These are phyloP conservation scores for Drosophila bunnanda DNA, from an alignment of 2,888 invertebrate species.

Conservation along the genomic window DNA sequence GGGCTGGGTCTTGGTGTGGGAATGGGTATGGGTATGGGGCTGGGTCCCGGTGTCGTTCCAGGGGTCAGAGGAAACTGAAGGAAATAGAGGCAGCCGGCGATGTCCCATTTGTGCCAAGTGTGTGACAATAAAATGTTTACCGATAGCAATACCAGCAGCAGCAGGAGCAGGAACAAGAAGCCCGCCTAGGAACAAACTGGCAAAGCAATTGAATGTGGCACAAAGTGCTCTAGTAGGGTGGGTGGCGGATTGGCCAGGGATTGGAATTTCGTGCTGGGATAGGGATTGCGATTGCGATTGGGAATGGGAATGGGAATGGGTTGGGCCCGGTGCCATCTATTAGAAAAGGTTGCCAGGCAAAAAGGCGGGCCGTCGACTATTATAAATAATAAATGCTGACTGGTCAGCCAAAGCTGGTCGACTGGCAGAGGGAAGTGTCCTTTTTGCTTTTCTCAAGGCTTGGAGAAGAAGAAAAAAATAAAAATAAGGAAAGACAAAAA, in stretches of 20 bases:
- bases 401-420: conserved; percentile 62
- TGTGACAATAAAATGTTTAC: conserved; percentile 81
- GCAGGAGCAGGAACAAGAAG: conserved; percentile 16
- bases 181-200: conserved; percentile 38
- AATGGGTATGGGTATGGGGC: neutral
- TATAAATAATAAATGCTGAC: conserved; percentile 81
- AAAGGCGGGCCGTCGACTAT: conserved; percentile 72
- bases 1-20: conserved; percentile 3
- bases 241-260: conserved; percentile 47
- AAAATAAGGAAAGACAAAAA: conserved; percentile 60
- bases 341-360: conserved; percentile 76
- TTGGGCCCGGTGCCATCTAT: conserved; percentile 62
- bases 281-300: conserved; percentile 4
- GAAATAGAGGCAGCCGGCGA: conserved; percentile 28
- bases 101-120: conserved; percentile 77
- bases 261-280: conserved; percentile 31
- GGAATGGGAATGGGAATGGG: conserved; percentile 13
- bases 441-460: conserved; percentile 26
- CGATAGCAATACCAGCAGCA: conserved; percentile 62
- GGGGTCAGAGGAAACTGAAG: conserved; percentile 11
- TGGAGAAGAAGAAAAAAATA: conserved; percentile 21
- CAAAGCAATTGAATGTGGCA: conserved; percentile 76
- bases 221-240: conserved; percentile 65
- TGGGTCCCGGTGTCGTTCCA: neutral
- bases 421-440: conserved; percentile 26